A percentile compares a stretch with the other conserved stretches of the same genome.
Evolutionary conservation across 2,888 invertebrate species (phyloP).

Genomic region (Brachypalpus laphriformis): DNA sequence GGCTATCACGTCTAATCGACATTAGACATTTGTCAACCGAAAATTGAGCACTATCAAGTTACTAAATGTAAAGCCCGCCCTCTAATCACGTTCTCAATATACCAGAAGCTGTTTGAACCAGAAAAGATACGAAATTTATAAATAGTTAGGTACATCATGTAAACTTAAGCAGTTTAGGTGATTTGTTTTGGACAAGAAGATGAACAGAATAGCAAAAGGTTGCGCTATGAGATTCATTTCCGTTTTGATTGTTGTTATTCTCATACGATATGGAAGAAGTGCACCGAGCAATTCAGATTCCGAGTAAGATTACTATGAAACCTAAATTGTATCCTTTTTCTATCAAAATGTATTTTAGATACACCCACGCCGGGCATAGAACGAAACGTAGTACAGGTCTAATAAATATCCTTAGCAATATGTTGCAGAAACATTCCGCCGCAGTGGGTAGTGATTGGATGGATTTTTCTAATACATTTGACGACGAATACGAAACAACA

Average conservation of each 20-base stretch:
- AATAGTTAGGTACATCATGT: slow-evolving; percentile 13
- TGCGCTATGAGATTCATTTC: slow-evolving; percentile 6
- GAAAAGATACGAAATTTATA: slow-evolving; percentile 35
- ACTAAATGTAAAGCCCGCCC: slow-evolving; percentile 9
- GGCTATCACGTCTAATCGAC: slow-evolving; percentile 25
- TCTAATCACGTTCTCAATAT: slow-evolving; percentile 48
- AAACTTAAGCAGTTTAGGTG: slow-evolving; percentile 7
- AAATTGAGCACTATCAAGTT: slow-evolving; percentile 10
- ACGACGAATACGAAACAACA: background rate
- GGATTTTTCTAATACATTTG: background rate
- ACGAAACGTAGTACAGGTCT: slow-evolving; percentile 22
- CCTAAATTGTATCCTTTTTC: background rate
- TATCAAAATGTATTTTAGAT: background rate
- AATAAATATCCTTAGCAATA: slow-evolving; percentile 34
- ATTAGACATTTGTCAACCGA: background rate
- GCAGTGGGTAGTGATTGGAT: background rate
- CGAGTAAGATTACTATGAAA: slow-evolving; percentile 20
- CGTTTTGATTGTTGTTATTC: background rate
- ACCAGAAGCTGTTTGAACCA: slow-evolving; percentile 33
- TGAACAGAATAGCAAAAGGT: background rate
- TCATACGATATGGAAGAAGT: slow-evolving; percentile 1
- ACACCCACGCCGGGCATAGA: background rate
- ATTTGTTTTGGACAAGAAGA: slow-evolving; percentile 16
- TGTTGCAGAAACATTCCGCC: slow-evolving; percentile 9
- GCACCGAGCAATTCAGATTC: background rate